A percentile compares a stretch with the other conserved stretches of the same genome.
Conservation (phyloP, 2,113 vertebrate species). For the Panurus biarmicus region DNA sequence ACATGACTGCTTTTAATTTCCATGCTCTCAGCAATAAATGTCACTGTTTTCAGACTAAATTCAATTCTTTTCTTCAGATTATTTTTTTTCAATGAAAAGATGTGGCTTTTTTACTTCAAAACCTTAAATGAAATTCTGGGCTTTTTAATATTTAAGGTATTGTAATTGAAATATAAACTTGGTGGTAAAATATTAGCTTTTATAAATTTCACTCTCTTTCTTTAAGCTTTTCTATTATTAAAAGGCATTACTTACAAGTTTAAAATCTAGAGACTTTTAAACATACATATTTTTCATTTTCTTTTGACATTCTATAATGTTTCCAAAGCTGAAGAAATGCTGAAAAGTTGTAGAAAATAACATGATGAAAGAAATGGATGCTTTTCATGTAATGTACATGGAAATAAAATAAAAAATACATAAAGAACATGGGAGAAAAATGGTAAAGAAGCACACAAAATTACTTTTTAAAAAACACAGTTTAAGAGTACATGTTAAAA, state of each 20-base stretch:
- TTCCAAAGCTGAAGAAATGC: not conserved
- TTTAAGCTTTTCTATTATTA: not conserved
- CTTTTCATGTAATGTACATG: not conserved
- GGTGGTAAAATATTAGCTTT: not conserved
- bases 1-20: conserved; percentile 14
- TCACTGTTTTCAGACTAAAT: not conserved
- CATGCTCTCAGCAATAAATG: not conserved
- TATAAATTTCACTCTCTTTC: not conserved
- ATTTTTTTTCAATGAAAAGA: not conserved
- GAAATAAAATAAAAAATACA: not conserved
- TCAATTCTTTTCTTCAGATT: not conserved
- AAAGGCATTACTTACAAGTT: not conserved
- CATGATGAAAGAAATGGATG: not conserved
- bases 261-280: not conserved
- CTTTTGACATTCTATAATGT: not conserved
- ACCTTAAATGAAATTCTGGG: not conserved
- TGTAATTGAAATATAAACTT: not conserved
- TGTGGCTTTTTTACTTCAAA: not conserved
- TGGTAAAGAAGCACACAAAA: not conserved
- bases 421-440: not conserved
- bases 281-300: not conserved
- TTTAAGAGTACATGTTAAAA: not conserved
- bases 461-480: not conserved
- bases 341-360: not conserved
- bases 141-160: not conserved